phyloP scores from a whole-genome alignment of 2,113 vertebrate genomes.

The Micronycteris hirsuta region DNA sequence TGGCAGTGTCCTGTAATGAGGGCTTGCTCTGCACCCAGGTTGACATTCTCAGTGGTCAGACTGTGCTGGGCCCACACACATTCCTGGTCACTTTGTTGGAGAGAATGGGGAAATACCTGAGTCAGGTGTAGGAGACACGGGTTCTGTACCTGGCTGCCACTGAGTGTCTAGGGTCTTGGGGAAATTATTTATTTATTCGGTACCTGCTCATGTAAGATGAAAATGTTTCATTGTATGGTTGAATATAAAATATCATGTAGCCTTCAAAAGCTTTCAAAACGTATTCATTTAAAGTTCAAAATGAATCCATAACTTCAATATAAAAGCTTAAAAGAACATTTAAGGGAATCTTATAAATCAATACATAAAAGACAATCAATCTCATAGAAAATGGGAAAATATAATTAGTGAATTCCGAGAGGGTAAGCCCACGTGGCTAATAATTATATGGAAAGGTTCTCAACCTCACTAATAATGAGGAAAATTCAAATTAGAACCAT shows the following conservation, averaged over 20 bases:
- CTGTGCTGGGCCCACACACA: fast-evolving
- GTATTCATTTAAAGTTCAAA: not conserved
- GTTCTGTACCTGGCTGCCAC: not conserved
- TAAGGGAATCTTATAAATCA: not conserved
- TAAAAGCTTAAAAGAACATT: not conserved
- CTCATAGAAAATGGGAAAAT: not conserved
- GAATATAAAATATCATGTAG: not conserved
- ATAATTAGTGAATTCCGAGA: not conserved
- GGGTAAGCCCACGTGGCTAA: not conserved
- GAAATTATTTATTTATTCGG: not conserved
- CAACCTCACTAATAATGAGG: not conserved
- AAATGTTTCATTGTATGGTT: not conserved
- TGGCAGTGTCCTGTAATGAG: fast-evolving
- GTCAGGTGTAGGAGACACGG: not conserved
- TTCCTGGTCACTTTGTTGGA: not conserved
- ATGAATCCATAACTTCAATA: not conserved
- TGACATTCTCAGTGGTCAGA: not conserved
- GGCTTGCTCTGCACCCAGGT: fast-evolving
- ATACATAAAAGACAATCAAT: not conserved
- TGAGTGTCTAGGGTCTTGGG: not conserved
- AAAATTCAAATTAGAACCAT: not conserved
- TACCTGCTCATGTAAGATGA: not conserved
- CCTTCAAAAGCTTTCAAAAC: not conserved
- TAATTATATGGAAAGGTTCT: not conserved
- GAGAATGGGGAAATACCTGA: not conserved